Percentiles rank a stretch among this genome's conserved stretches.
phyloP scores from a whole-genome alignment of 2,797 vertebrate species.

The Halcyon badia region DNA sequence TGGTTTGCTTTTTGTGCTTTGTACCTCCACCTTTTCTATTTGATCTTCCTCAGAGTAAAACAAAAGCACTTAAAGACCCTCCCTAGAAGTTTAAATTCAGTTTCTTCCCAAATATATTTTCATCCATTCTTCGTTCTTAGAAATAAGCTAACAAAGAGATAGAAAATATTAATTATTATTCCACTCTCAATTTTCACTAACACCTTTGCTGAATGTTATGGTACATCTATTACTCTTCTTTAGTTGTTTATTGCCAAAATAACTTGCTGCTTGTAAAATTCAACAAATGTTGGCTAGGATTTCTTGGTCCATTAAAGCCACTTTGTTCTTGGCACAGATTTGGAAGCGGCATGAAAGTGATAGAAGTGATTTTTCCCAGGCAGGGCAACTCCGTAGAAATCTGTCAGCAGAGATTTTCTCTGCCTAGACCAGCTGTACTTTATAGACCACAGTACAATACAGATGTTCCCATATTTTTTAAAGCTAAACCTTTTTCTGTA shows the following conservation, averaged over 20 bases:
- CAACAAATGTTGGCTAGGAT: background rate
- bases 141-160: background rate
- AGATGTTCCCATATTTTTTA: background rate
- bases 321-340: background rate
- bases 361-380: background rate
- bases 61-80: accelerated
- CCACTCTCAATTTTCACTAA: background rate
- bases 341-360: background rate
- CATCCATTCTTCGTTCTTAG: background rate
- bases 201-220: background rate
- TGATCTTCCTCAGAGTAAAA: background rate
- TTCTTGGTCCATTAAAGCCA: background rate
- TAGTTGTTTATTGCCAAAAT: background rate
- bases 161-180: background rate
- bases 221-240: background rate
- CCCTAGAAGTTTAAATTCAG: background rate
- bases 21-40: background rate
- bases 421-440: background rate
- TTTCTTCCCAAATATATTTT: background rate
- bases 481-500: background rate
- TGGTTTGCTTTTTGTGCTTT: background rate
- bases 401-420: background rate
- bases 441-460: background rate
- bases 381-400: background rate
- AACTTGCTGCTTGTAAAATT: background rate